A percentile compares a stretch with the other conserved stretches of the same genome.
Evolutionary conservation across 2,888 invertebrate genomes (phyloP).

Genomic region (Leucophenga maculata): DNA sequence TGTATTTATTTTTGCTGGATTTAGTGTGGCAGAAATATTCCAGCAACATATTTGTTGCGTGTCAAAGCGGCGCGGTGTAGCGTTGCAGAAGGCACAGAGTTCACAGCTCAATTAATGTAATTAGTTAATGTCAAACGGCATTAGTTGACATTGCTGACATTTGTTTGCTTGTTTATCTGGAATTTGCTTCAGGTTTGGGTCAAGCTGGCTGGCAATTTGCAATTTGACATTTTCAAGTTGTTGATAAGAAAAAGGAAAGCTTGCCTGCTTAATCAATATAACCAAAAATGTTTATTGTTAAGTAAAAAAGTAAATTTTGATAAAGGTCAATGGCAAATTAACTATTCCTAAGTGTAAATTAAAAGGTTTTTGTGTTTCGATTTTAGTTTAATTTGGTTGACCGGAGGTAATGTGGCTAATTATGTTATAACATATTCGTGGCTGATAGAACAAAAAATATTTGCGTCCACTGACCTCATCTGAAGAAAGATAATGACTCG

Average conservation of each 20-base stretch:
- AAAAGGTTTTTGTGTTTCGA: too few species aligned
- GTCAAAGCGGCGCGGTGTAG: conserved; percentile 26
- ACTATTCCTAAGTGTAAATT: too few species aligned
- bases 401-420: too few species aligned
- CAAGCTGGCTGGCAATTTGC: too few species aligned
- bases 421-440: too few species aligned
- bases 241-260: not conserved
- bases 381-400: too few species aligned
- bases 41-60: conserved; percentile 44
- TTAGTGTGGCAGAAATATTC: conserved; percentile 27
- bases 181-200: not conserved
- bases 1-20: not conserved
- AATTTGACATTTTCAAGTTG: too few species aligned
- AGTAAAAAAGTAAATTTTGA: too few species aligned
- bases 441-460: too few species aligned
- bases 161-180: not conserved
- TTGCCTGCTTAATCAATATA: conserved; percentile 7
- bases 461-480: too few species aligned
- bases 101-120: conserved; percentile 41
- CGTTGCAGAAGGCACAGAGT: conserved; percentile 37
- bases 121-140: conserved; percentile 59
- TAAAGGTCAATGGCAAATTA: not conserved
- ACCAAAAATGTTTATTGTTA: not conserved
- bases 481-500: too few species aligned
- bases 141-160: conserved; percentile 9